phyloP scores from a whole-genome alignment of 2,797 vertebrate species.

The Lophotriccus pileatus region DNA sequence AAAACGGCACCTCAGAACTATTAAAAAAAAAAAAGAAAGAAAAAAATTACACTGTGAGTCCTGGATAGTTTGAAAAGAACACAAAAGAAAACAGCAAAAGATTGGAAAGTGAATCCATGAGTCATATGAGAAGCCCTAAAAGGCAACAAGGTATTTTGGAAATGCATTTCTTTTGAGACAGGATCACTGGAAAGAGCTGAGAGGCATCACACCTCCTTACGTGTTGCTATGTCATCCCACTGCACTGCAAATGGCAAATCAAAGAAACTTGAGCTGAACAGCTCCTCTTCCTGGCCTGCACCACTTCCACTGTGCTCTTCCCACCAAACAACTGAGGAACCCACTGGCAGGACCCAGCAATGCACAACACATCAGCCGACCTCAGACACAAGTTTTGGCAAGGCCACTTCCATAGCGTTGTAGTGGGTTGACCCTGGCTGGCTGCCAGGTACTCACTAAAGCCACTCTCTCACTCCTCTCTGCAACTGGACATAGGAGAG shows the following conservation, averaged over 20 bases:
- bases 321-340: not conserved
- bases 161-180: not conserved
- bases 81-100: not conserved
- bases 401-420: fast-evolving
- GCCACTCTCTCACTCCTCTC: too few species aligned
- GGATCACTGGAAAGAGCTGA: not conserved
- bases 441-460: not conserved
- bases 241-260: not conserved
- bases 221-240: not conserved
- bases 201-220: not conserved
- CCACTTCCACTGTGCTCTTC: not conserved
- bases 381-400: not conserved
- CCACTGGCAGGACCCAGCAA: not conserved
- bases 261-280: not conserved
- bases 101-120: not conserved
- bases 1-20: not conserved
- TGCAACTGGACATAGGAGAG: too few species aligned
- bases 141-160: not conserved
- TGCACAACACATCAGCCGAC: not conserved
- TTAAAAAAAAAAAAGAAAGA: not conserved
- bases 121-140: not conserved
- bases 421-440: too few species aligned
- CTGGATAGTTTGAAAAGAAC: not conserved
- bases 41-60: not conserved
- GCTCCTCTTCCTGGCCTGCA: not conserved